Evolutionary conservation across 1,140 invertebrate genomes (phyloP).

Genomic region (Neodiprion lecontei): DNA sequence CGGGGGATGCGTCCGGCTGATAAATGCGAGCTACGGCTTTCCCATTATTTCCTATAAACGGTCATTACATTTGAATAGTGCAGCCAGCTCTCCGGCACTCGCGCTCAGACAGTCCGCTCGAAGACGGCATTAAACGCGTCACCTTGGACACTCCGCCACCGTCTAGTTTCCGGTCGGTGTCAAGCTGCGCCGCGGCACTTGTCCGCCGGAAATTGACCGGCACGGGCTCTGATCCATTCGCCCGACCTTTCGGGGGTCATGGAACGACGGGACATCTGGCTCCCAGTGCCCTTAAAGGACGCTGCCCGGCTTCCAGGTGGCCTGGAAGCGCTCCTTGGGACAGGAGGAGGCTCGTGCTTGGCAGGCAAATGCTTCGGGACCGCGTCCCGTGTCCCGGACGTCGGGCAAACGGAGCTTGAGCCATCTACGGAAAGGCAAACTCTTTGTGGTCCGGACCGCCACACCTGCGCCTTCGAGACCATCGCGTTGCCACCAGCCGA

Average conservation of each 20-base stretch:
- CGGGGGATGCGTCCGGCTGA: slow-evolving; percentile 13
- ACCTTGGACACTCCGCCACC: background rate
- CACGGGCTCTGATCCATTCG: too few relatives aligned
- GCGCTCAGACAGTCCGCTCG: too few relatives aligned
- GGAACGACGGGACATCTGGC: background rate
- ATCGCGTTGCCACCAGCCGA: slow-evolving; percentile 3
- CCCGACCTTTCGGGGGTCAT: background rate
- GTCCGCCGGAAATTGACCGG: too few relatives aligned
- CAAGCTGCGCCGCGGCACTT: too few relatives aligned
- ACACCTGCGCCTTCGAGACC: slow-evolving; percentile 35
- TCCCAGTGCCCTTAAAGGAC: background rate
- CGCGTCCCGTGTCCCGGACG: background rate
- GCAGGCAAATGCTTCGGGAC: slow-evolving; percentile 11
- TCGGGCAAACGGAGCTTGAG: slow-evolving; percentile 31
- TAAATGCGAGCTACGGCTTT: slow-evolving; percentile 7
- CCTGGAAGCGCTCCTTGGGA: background rate
- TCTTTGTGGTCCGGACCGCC: slow-evolving; percentile 42
- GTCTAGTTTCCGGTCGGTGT: too few relatives aligned
- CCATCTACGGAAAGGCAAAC: slow-evolving; percentile 36
- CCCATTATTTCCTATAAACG: slow-evolving; percentile 16
- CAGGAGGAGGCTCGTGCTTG: background rate
- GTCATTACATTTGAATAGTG: slow-evolving; percentile 16
- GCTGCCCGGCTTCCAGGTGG: background rate
- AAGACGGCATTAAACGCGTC: background rate
- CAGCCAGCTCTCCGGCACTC: background rate